Conservation (phyloP, 2,113 vertebrate genomes). For the Tragelaphus buxtoni region DNA sequence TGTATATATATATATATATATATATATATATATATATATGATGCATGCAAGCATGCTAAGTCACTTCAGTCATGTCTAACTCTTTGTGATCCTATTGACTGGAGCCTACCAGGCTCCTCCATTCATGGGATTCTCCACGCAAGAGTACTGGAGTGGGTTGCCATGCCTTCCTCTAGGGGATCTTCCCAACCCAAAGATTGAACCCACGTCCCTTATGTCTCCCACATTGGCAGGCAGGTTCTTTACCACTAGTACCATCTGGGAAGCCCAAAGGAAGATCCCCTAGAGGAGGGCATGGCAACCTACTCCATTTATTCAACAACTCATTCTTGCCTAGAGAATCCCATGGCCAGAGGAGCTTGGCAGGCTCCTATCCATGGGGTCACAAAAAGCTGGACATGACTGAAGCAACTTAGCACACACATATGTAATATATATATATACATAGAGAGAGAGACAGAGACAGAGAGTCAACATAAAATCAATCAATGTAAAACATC, state of each 20-base stretch:
- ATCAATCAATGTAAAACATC: neutral
- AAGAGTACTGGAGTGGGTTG: neutral
- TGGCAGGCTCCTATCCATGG: neutral
- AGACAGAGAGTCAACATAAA: neutral
- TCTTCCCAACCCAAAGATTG: neutral
- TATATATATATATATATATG: no score
- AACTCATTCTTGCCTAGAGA: neutral
- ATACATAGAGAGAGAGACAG: neutral
- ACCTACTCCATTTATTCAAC: neutral
- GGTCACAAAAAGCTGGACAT: neutral
- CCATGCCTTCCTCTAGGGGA: neutral
- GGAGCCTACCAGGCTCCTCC: neutral
- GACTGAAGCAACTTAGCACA: neutral
- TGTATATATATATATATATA: no score
- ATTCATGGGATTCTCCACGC: neutral
- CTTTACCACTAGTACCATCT: neutral
- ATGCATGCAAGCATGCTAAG: neutral
- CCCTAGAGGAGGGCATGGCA: neutral
- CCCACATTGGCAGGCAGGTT: neutral
- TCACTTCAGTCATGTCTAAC: neutral
- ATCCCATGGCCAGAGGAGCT: neutral
- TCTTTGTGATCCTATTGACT: neutral
- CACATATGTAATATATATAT: neutral
- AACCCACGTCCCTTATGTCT: neutral
- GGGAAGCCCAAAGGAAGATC: neutral